Conservation (phyloP, 2,888 invertebrate genomes). For the Sceliomorpha sp. region DNA sequence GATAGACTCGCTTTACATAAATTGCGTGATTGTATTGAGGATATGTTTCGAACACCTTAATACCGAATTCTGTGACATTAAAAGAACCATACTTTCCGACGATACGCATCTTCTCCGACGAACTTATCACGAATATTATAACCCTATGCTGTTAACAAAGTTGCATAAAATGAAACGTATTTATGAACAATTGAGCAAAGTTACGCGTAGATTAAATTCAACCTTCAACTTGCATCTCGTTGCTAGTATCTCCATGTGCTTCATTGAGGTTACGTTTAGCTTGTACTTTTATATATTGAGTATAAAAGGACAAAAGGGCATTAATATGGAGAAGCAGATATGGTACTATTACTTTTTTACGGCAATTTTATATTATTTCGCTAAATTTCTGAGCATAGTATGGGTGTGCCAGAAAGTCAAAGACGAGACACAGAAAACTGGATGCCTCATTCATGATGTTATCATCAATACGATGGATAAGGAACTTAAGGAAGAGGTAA, state of each 20-base stretch:
- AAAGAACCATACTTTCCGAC: conserved; percentile 55
- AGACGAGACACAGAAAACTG: conserved; percentile 61
- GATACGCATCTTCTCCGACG: conserved; percentile 68
- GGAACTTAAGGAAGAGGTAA: conserved; percentile 64
- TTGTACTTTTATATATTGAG: conserved; percentile 67
- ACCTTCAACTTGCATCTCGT: conserved; percentile 64
- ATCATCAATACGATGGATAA: conserved; percentile 61
- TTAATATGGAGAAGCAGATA: conserved; percentile 63
- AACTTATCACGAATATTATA: conserved; percentile 64
- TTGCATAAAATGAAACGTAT: conserved; percentile 62
- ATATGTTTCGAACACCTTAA: conserved; percentile 62
- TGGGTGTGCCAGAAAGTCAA: conserved; percentile 64
- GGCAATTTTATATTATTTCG: conserved; percentile 63
- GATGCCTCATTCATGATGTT: conserved; percentile 64
- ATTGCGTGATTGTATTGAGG: conserved; percentile 61
- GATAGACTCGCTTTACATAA: conserved; percentile 61
- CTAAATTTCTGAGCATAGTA: too few relatives aligned
- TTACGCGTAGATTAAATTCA: conserved; percentile 58
- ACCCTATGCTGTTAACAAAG: conserved; percentile 55
- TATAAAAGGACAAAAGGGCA: conserved; percentile 33
- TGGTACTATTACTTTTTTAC: conserved; percentile 66
- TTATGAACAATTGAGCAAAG: conserved; percentile 61
- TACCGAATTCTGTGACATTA: conserved; percentile 56
- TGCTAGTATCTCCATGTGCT: conserved; percentile 62
- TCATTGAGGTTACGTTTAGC: conserved; percentile 67